Evolutionary conservation across 2,888 invertebrate genomes (phyloP), one percentile per base, ranked within the genome.

Genomic region (Ernsta delagoae): DNA sequence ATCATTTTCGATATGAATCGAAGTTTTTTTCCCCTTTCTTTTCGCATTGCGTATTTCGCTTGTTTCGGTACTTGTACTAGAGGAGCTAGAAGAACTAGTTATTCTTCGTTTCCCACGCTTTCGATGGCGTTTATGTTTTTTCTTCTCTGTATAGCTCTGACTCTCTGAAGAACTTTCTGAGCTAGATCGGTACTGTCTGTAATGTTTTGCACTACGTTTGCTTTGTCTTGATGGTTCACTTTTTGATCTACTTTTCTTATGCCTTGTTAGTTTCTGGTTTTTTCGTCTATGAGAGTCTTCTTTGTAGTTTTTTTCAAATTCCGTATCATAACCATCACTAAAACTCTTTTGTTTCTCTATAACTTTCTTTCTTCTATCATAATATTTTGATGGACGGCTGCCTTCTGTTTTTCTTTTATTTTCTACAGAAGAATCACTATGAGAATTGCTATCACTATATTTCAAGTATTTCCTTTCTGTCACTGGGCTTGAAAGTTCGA

Each of bases 21-120:
- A 93, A 8, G 92, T 92, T 79, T 90, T 93, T 79, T 93, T 93
- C 0, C 87, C 90, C 74, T 88, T 92, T 16, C 86, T 87, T 80
- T 92, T 93, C 53, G 88, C 88, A 68, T 80, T 89, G 5, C 88
- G 83, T 62, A 89, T 82, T 71, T 90, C 90, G 70, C 87, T 89
- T 4, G 90, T 91, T 72, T 93, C 94, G 56, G 90, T 89, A 76
- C 86, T 89, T 24, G 53, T 24, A 75, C 90, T 90, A 72, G 88
- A 90, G 75, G 88, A 88, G 31, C 93, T 92, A 0, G 90, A 83
- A 53, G 92, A 88, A 65, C 81, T 87, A 39, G 24, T 53, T 12
- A 84, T 90, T 77, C 88, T 94, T 78, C 83, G 88, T 77, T 85
- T 89, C 71, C 85, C 88, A 11, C 89, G 87, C 77, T 92, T 92